Base-by-base conservation (phyloP, 1,140 invertebrate genomes). In the Calliphora vicina region DNA sequence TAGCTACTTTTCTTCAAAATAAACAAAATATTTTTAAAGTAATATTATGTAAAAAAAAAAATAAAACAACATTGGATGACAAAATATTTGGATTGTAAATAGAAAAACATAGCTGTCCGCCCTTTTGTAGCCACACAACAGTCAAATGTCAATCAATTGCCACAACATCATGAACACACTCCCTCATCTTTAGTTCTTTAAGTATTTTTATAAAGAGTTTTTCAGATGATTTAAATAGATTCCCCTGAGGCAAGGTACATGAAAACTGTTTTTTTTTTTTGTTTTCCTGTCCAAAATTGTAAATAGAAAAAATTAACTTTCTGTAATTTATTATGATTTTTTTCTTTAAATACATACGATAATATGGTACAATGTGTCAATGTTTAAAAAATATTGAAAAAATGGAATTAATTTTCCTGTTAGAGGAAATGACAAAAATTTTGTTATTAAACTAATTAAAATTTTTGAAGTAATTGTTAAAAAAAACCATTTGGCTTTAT, bases 41-140 rank as follows among this genome's bases (percentile, higher is more conserved):
- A 35, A n/a, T n/a, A n/a, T n/a, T 43, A 43, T 6, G 42, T 12
- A 17, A 4, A 61, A 61, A 1, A 23, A 23, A 67, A 12, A 20
- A 25, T 10, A 67, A 67, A 23, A 67, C 1, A 67, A 67, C 61
- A 67, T 67, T 67, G 5, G n/a, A 23, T 67, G 61, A 67, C 61
- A 67, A 67, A 67, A 67, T 67, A 67, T 67, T 67, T 67, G 20
- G n/a, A 23, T 23, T 67, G n/a, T 67, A 67, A 67, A 67, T 25
- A 67, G 50, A n/a, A 57, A 57, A 57, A 57, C 50, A 57, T n/a
- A n/a, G n/a, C n/a, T 57, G 50, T 57, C 17, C 50, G 50, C 50
- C 50, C 17, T 57, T 57, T 57, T 15, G 15, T 15, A 6, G 6
- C 50, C 50, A 5, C 6, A 8, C 12, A 13, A 57, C 50, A 57